Base-by-base conservation (phyloP, 2,888 invertebrate genomes). In the Hypolimnas misippus region DNA sequence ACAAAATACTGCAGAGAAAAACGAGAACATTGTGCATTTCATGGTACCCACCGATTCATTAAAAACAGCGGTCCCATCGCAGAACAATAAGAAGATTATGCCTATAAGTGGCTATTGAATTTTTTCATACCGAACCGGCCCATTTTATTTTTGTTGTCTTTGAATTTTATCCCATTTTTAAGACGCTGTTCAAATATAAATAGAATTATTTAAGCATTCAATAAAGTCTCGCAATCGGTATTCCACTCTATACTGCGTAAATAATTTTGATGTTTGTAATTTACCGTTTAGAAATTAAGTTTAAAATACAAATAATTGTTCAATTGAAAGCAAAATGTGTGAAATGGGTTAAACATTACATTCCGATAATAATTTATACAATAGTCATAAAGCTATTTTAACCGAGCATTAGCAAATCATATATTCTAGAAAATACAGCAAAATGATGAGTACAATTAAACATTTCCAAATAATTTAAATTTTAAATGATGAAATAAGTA, bases 1-100 rank as follows among this genome's bases (percentile, higher is more conserved):
- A 90, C 91, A 91, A 92, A 89, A 89, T 89, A 86, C 85, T 78
- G 79, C 78, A 73, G 75, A 76, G 81, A 81, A 84, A 82, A 84
- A 86, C 63, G 67, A 70, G 63, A 67, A 73, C 67, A 73, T 67
- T 66, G 71, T 31, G 62, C 71, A 66, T 73, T 75, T 71, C 70
- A 68, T 68, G 64, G 65, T 73, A 67, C 68, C 66, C 70, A 70
- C 67, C 67, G 70, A 66, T 70, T 72, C 71, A 73, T 76, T 77
- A 75, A 73, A 74, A 69, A 74, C 71, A 73, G 72, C 72, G 71
- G 70, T 65, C 68, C 70, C 66, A 67, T 66, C 64, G 65, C 62
- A 67, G 63, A 66, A 74, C 72, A 71, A 73, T 70, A 63, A 73
- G 65, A 71, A 66, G 68, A 67, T 72, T 70, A 67, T 68, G 62